Percentiles rank a stretch among this genome's conserved stretches.
These are phyloP conservation scores for Pelecanoides urinatrix DNA, from an alignment of 2,113 vertebrate species.

Conservation along the genomic window DNA sequence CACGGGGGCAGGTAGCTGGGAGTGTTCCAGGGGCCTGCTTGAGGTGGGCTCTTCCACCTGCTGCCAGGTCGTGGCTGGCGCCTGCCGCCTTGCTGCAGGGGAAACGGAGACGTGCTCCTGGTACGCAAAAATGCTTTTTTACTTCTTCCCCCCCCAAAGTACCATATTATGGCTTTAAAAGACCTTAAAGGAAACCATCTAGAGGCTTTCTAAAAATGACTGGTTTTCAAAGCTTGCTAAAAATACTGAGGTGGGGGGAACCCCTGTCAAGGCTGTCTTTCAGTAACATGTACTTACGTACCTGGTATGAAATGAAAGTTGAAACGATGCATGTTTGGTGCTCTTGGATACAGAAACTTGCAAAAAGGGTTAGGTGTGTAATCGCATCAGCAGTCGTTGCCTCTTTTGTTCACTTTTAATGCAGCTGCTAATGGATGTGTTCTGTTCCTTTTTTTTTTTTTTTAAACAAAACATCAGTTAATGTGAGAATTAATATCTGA, in stretches of 20 bases:
- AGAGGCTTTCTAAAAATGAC: background rate
- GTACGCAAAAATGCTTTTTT: fast-evolving
- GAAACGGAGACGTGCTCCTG: background rate
- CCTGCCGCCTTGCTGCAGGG: fast-evolving
- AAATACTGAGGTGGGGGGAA: background rate
- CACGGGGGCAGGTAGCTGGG: background rate
- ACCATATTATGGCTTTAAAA: background rate
- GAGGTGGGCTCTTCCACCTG: background rate
- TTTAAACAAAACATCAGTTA: slow-evolving; percentile 33
- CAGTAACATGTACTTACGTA: background rate
- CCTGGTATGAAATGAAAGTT: background rate
- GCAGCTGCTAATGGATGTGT: slow-evolving; percentile 42
- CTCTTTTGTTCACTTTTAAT: slow-evolving; percentile 32
- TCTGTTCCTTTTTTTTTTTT: background rate
- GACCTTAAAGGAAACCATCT: background rate
- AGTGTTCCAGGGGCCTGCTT: background rate
- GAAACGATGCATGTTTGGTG: background rate
- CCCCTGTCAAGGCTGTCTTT: background rate
- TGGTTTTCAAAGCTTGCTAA: background rate
- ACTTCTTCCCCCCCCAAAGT: fast-evolving
- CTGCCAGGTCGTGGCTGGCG: background rate
- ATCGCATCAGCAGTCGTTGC: slow-evolving; percentile 19
- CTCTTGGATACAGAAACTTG: background rate
- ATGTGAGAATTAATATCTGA: slow-evolving; percentile 56
- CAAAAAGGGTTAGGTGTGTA: background rate